Base-by-base conservation (phyloP, 2,888 invertebrate species). In the Cancer borealis region DNA sequence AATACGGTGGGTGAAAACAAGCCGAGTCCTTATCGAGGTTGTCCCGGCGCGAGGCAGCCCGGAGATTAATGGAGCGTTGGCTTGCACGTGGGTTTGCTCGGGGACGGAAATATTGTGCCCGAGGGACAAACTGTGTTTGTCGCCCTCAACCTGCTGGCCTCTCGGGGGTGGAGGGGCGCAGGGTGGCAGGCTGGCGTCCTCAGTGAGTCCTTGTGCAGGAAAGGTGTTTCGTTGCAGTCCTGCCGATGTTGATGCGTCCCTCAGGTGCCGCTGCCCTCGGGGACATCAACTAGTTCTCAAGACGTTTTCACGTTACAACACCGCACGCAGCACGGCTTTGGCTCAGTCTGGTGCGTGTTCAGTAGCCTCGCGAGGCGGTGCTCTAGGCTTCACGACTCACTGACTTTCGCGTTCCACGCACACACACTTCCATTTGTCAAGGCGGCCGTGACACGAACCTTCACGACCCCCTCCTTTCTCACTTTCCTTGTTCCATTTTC, bases 1-100 rank as follows among this genome's bases (percentile, higher is more conserved):
- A 91, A 60, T 49, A 39, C 91, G 60, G 73, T 39, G 91, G 73
- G 45, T 91, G 46, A 91, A 91, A 91, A 91, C 73, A 79, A 79
- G 79, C 79, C 26, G 79, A 30, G 79, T 79, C 79, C 79, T 79
- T 79, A 79, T 79, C 79, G 79, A 8, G 79, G 79, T 30, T 79
- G 79, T 79, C 79, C 79, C 79, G 30, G 79, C 79, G 30, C 79
- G 79, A 79, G 79, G 79, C 79, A 79, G 30, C 79, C 79, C 10
- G 12, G 79, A 79, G 79, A 79, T 79, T 79, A 79, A 79, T 79
- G 79, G 79, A 79, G 79, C 79, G 79, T 30, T 30, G 79, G 30
- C 79, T 30, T 79, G 79, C 79, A 79, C 79, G 79, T 79, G 79
- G 79, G 79, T 79, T 79, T 79, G 79, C 79, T 26, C 79, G 30